Percentiles rank a stretch among this genome's conserved stretches.
These are phyloP conservation scores for Tineola bisselliella DNA, from an alignment of 2,888 invertebrate genomes.

Conservation along the genomic window DNA sequence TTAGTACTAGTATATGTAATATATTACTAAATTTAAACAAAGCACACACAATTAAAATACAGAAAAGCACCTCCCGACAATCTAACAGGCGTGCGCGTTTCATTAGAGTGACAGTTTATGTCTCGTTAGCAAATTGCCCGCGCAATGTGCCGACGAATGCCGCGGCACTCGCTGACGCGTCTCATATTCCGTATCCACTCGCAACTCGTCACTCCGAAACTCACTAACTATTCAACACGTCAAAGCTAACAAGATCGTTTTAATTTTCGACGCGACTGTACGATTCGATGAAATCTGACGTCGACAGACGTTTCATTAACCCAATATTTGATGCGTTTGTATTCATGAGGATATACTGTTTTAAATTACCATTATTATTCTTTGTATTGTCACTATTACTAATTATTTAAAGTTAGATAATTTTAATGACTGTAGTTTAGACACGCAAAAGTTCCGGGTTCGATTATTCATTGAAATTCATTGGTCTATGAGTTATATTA, in stretches of 20 bases:
- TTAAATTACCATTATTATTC: not conserved
- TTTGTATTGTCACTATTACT: not conserved
- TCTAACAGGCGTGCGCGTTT: slow-evolving; percentile 6
- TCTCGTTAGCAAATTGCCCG: slow-evolving; percentile 12
- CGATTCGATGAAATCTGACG: slow-evolving; percentile 4
- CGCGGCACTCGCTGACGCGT: slow-evolving; percentile 5
- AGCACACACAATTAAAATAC: not conserved
- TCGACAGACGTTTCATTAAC: slow-evolving; percentile 8
- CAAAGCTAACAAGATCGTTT: slow-evolving; percentile 14
- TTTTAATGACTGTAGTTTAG: no score
- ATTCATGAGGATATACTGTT: not conserved
- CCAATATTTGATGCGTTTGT: not conserved
- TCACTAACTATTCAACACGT: slow-evolving; percentile 8
- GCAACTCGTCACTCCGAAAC: not conserved
- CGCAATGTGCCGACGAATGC: slow-evolving; percentile 4
- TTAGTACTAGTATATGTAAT: no score
- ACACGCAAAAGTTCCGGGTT: no score
- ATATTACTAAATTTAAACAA: not conserved
- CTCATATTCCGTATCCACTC: not conserved
- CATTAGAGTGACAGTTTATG: slow-evolving; percentile 12
- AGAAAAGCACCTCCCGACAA: not conserved
- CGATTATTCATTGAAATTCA: no score
- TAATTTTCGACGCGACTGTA: slow-evolving; percentile 7
- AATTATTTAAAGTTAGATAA: no score
- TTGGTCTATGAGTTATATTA: no score